These are phyloP conservation scores for Corythucha ciliata DNA, from an alignment of 2,888 invertebrate species.

Conservation along the genomic window DNA sequence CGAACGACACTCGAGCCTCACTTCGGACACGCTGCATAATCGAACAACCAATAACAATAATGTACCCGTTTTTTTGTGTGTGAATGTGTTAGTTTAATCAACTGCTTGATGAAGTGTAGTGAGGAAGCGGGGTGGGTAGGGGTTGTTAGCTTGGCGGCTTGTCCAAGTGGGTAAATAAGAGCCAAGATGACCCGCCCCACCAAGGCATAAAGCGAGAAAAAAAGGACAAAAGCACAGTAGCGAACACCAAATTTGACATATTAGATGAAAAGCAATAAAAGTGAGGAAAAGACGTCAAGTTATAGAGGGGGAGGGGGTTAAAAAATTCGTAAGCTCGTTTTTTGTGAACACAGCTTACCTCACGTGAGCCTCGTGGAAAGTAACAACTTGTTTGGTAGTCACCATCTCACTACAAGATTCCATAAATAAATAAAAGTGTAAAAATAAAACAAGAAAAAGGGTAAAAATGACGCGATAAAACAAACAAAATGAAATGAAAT, in stretches of 20 bases:
- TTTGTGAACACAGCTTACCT: constrained; percentile 28
- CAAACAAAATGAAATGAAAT: constrained; percentile 1
- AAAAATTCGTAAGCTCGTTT: neutral
- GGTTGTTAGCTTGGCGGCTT: no score
- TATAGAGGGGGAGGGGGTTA: neutral
- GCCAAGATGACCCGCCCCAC: no score
- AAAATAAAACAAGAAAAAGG: constrained; percentile 14
- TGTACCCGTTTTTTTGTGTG: neutral
- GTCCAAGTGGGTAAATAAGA: no score
- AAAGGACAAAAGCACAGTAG: neutral
- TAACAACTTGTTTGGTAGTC: constrained; percentile 30
- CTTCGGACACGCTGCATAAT: constrained; percentile 65
- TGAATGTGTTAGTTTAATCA: neutral
- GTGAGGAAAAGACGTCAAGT: neutral
- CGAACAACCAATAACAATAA: constrained; percentile 23
- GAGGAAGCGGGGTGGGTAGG: no score
- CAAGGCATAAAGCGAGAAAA: no score
- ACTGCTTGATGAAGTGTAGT: no score
- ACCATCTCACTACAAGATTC: constrained; percentile 30
- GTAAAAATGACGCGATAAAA: constrained; percentile 5
- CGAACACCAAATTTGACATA: no score
- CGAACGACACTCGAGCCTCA: constrained; percentile 55
- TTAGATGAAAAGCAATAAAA: neutral
- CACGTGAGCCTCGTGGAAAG: constrained; percentile 31
- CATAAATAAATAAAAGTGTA: constrained; percentile 21